A percentile compares a stretch with the other conserved stretches of the same genome.
Conservation (phyloP, 2,888 invertebrate species). For the Camponotus fellah region DNA sequence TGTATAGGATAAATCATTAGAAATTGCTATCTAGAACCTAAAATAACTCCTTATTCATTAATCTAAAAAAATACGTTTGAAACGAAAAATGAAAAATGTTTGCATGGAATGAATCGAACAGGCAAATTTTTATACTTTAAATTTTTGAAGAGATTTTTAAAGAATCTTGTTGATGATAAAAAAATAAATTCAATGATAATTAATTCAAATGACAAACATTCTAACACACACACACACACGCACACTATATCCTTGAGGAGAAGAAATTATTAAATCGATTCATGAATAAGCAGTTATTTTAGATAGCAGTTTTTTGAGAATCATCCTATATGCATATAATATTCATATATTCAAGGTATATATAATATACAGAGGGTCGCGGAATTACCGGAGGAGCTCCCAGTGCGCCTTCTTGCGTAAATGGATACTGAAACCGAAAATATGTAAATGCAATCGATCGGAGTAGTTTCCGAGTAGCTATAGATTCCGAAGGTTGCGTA, state of each 20-base stretch:
- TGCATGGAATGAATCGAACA: background rate
- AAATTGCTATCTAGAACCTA: slow-evolving; percentile 10
- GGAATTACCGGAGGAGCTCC: slow-evolving; percentile 43
- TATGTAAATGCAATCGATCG: slow-evolving; percentile 50
- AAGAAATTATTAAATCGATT: background rate
- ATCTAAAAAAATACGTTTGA: background rate
- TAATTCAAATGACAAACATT: background rate
- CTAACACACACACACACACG: background rate
- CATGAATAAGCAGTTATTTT: background rate
- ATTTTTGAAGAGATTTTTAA: background rate
- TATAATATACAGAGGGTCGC: slow-evolving; percentile 27
- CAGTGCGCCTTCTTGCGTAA: slow-evolving; percentile 27
- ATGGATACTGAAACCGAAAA: slow-evolving; percentile 30
- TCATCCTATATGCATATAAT: slow-evolving; percentile 38
- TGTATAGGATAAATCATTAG: slow-evolving; percentile 36
- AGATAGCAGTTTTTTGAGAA: slow-evolving; percentile 3
- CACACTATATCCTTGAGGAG: background rate
- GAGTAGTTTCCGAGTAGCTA: slow-evolving; percentile 7
- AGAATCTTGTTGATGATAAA: background rate
- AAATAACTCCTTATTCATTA: background rate
- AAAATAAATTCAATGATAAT: background rate
- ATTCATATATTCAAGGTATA: slow-evolving; percentile 43
- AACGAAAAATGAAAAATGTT: background rate
- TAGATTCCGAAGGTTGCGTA: slow-evolving; percentile 21
- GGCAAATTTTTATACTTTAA: background rate